Percentiles rank a stretch among this genome's conserved stretches.
These are phyloP conservation scores for Egretta garzetta DNA, from an alignment of 2,113 vertebrate species.

Conservation along the genomic window DNA sequence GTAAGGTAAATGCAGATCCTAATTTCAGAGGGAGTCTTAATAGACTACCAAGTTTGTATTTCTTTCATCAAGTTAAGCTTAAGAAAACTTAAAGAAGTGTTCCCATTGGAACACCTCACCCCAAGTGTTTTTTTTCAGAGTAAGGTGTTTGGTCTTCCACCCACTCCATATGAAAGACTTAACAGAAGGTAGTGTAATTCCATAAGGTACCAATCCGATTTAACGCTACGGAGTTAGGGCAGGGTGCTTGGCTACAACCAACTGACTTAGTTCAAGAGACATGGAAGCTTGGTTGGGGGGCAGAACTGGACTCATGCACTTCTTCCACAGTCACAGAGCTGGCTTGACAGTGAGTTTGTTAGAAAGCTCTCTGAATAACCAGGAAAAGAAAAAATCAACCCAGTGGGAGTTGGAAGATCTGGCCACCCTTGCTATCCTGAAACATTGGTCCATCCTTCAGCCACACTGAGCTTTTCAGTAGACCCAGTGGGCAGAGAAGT, in stretches of 20 bases:
- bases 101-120: not conserved
- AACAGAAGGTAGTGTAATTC: not conserved
- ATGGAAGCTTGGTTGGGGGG: fast-evolving
- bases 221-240: not conserved
- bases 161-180: not conserved
- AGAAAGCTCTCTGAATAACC: not conserved
- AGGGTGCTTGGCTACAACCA: not conserved
- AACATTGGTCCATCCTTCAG: not conserved
- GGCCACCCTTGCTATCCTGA: not conserved
- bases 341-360: not conserved
- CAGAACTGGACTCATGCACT: not conserved
- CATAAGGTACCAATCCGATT: not conserved
- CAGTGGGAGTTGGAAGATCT: not conserved
- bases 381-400: not conserved
- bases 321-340: not conserved
- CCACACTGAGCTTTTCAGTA: not conserved
- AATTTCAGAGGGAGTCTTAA: not conserved
- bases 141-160: not conserved
- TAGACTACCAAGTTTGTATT: not conserved
- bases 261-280: not conserved
- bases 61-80: not conserved
- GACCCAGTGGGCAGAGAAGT: not conserved
- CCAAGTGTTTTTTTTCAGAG: not conserved
- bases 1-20: not conserved
- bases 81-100: not conserved